Evolutionary conservation across 2,888 invertebrate species (phyloP).

Genomic region (Tenthredo distinguenda): DNA sequence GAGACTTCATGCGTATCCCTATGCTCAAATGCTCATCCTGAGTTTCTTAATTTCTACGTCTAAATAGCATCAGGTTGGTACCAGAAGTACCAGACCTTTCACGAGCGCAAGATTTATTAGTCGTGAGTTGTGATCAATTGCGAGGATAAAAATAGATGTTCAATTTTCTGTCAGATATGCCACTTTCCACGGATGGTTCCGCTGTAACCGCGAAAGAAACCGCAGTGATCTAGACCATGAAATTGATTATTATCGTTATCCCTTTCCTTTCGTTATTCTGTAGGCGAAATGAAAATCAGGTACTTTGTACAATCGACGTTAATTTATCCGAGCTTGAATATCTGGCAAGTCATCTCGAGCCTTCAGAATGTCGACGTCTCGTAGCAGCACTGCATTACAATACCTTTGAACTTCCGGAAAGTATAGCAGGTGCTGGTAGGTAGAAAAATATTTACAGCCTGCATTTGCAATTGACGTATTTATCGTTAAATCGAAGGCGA

Average conservation of each 20-base stretch:
- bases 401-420: conserved; percentile 77
- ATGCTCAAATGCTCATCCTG: no score
- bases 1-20: no score
- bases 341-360: conserved; percentile 81
- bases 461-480: not conserved
- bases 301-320: conserved; percentile 68
- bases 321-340: conserved; percentile 78
- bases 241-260: not conserved
- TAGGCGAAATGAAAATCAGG: not conserved
- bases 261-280: not conserved
- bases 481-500: not conserved
- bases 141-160: not conserved
- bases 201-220: not conserved
- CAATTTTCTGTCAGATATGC: not conserved
- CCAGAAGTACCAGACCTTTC: not conserved
- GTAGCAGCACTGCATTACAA: conserved; percentile 82
- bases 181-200: not conserved
- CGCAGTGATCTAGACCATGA: not conserved
- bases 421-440: conserved; percentile 78
- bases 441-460: not conserved
- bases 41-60: no score
- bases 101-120: not conserved
- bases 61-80: no score
- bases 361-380: conserved; percentile 81
- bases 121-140: not conserved